A percentile compares a stretch with the other conserved stretches of the same genome.
These are phyloP conservation scores for Eulemur albifrons DNA, from an alignment of 2,797 vertebrate genomes.

Conservation along the genomic window DNA sequence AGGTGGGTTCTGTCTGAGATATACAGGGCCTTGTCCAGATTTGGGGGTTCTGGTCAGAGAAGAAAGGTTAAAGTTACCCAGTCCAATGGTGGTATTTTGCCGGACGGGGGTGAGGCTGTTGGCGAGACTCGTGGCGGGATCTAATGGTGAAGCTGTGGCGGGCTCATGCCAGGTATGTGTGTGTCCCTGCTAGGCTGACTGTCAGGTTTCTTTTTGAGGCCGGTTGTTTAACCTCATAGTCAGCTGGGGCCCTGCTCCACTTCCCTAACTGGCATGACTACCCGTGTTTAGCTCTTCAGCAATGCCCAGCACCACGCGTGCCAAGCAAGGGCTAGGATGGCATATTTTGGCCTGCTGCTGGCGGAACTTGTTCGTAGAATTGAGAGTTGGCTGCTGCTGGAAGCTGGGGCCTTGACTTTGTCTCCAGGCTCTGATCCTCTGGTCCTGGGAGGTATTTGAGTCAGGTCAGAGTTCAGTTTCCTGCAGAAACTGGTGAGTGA, in stretches of 20 bases:
- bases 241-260: background rate
- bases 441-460: background rate
- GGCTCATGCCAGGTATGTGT: background rate
- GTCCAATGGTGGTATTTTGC: background rate
- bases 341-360: background rate
- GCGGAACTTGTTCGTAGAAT: background rate
- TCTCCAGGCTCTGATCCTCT: background rate
- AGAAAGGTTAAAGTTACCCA: background rate
- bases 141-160: background rate
- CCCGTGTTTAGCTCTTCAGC: background rate
- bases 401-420: background rate
- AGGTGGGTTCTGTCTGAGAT: background rate
- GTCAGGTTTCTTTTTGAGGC: background rate
- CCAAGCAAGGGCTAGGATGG: background rate
- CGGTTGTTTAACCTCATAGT: background rate
- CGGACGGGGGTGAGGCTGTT: background rate
- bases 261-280: background rate
- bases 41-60: background rate
- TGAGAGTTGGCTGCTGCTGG: background rate
- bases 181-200: background rate
- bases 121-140: background rate
- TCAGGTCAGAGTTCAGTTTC: background rate
- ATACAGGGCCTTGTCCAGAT: background rate
- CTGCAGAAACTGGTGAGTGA: background rate
- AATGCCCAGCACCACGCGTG: background rate